Evolutionary conservation across 2,113 vertebrate genomes (phyloP).

Genomic region (Gopherus flavomarginatus): DNA sequence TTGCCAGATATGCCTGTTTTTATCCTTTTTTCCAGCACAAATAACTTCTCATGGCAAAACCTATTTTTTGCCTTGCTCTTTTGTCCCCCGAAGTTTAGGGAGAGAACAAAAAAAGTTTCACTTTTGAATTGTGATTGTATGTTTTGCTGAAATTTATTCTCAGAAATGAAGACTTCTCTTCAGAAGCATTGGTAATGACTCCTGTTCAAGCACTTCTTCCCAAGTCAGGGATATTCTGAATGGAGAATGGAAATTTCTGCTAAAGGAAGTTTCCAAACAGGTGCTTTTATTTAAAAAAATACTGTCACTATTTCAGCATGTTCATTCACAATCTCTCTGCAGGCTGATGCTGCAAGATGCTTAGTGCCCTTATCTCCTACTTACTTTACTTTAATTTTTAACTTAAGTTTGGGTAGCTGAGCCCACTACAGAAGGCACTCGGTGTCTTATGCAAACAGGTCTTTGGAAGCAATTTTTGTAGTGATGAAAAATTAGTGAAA

Average conservation of each 20-base stretch:
- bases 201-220: fast-evolving
- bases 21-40: neutral
- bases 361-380: neutral
- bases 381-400: neutral
- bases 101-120: neutral
- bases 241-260: neutral
- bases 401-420: neutral
- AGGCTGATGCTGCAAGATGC: neutral
- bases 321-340: neutral
- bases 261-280: neutral
- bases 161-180: neutral
- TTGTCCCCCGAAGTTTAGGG: neutral
- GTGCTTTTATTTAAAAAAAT: neutral
- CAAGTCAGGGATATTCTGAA: neutral
- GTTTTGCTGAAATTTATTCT: neutral
- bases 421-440: neutral
- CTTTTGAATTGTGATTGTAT: neutral
- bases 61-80: neutral
- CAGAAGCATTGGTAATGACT: fast-evolving
- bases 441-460: neutral
- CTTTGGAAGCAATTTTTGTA: neutral
- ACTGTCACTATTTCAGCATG: neutral
- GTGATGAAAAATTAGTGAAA: neutral
- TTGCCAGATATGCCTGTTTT: neutral
- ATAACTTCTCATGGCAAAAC: neutral